Percentiles rank a stretch among this genome's conserved stretches.
These are phyloP conservation scores for Hiodon tergisus DNA, from an alignment of 2,113 vertebrate species.

Conservation along the genomic window DNA sequence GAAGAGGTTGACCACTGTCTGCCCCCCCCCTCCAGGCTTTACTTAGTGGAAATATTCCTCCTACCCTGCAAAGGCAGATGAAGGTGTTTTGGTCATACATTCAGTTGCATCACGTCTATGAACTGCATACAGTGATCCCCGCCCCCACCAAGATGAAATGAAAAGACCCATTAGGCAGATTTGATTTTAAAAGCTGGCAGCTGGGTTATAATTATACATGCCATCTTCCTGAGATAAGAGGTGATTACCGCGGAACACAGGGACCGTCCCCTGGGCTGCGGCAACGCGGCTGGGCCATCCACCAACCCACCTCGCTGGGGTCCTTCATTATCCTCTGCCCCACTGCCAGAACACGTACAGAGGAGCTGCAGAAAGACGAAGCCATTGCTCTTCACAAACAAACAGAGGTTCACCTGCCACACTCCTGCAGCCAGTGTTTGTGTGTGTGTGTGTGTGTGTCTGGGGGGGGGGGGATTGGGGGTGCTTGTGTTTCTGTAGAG, in stretches of 20 bases:
- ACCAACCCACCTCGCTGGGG: not conserved
- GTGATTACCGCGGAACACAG: constrained; percentile 4
- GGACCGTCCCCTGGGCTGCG: not conserved
- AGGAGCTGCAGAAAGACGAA: not conserved
- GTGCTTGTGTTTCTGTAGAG: too few relatives aligned
- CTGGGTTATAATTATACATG: constrained; percentile 11
- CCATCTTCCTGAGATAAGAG: constrained; percentile 13
- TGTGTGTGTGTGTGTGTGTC: too few relatives aligned
- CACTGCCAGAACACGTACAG: not conserved
- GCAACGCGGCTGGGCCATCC: not conserved
- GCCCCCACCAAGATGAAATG: not conserved
- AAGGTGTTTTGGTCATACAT: not conserved
- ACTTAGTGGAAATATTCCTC: not conserved
- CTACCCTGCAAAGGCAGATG: not conserved
- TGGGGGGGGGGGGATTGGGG: too few relatives aligned
- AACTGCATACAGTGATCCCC: not conserved
- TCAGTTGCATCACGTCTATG: not conserved
- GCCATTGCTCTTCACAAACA: constrained; percentile 6
- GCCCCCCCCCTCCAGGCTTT: not conserved
- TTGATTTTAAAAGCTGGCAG: constrained; percentile 7
- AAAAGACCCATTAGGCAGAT: constrained; percentile 21
- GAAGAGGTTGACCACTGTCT: too few relatives aligned
- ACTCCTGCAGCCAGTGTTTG: too few relatives aligned
- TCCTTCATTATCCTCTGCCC: not conserved
- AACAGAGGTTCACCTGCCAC: not conserved